Evolutionary conservation across 1,140 invertebrate genomes (phyloP), one percentile per base, ranked within the genome.

Genomic region (Berghia stephanieae): DNA sequence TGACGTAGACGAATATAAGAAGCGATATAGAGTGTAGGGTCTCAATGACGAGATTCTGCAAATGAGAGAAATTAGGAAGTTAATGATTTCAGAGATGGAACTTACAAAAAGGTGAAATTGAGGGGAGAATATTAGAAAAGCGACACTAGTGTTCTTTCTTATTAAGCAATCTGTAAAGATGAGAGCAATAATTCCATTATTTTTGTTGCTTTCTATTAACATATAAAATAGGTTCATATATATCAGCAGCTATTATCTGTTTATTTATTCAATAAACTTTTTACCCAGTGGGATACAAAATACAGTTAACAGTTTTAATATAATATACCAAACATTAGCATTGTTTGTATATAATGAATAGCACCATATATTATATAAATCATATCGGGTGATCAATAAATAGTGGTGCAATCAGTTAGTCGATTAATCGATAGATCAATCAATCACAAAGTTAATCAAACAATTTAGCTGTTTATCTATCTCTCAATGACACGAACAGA

Each of bases 11-110:
- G 79, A 98, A 90, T 42, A 97, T 84, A 0, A 93, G 93, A 42
- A 97, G 87, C 0, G 96, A 96, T 52, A 96, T 89, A 0, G 95
- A 93, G 85, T 97, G 96, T 13, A 95, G 90, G 0, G 94, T 94
- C 90, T 98, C 96, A 86, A 96, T 94, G 13, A 95, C 2, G 6
- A 88, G 76, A 8, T 89, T 86, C 87, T 90, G 78, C 16, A 80
- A 77, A 40, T 63, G 46, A 73, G 81, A 46, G 72, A 55, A 46
- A 71, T 2, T 40, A 43, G 38, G 18, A 38, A 43, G 31, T 16
- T 66, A 8, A 78, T 31, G n/a, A n/a, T 44, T 24, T 52, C 24
- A 27, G 24, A 31, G 10, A 24, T 69, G 4, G 4, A 16, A 8
- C 36, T 27, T 63, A 24, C 16, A 66, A 69, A 31, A 38, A 10